Evolutionary conservation across 2,113 vertebrate species (phyloP), one percentile per base, ranked within the genome.

Genomic region (Chroicocephalus ridibundus): DNA sequence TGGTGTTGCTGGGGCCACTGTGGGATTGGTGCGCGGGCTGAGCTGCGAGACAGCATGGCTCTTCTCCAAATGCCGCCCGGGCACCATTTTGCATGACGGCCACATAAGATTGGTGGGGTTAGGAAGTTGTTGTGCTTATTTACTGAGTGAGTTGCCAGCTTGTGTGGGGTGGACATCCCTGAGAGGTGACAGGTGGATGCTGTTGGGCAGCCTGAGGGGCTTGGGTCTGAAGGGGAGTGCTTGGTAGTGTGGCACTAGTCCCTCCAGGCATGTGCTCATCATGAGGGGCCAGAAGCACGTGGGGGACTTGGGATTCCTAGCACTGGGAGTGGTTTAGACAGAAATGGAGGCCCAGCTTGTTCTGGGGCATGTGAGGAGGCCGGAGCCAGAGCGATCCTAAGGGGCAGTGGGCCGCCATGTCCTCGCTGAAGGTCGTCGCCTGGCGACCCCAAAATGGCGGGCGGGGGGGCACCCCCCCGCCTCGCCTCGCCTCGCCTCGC

Each of bases 61-160:
- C 19, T 16, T 20, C 52, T 47, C 52, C 54, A 6, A 5, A 40
- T 0, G 4, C 60, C 1, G 0, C 44, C 19, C 1, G 0, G 24
- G 27, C 0, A 2, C 38, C 34, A 15, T 21, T 54, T 61, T 15
- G 16, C 40, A 17, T 5, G 19, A 11, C 4, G 6, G 25, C 46
- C 34, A 19, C 13, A 7, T 5, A 19, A 19, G n/a, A 40, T 4
- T 3, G 10, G 52, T 25, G 54, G 44, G 58, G 6, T 31, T 29
- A 21, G 6, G 44, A 52, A 60, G 38, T 2, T 7, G 19, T 31
- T 1, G 15, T 17, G 13, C 20, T n/a, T 40, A 10, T 68, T n/a
- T 38, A 7, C 12, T 12, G 17, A 5, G 21, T 10, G 3, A 5
- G 13, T 18, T 11, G 13, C 29, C 62, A 31, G 14, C 40, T 9